Conservation (phyloP, 2,888 invertebrate genomes). For the Athalia cordata region DNA sequence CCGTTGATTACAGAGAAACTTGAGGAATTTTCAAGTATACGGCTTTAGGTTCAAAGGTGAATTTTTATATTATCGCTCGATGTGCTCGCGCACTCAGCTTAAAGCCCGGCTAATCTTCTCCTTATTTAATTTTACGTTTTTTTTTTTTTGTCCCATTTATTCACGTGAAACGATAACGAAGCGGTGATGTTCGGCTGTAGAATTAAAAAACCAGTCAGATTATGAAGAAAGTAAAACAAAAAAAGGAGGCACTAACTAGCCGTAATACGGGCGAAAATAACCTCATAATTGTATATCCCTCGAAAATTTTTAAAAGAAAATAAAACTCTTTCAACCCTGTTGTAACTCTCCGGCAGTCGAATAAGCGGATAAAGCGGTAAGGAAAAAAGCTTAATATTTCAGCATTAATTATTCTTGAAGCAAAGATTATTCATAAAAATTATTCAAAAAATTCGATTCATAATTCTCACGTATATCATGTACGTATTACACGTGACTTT, state of each 20-base stretch:
- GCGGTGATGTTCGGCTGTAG: neutral
- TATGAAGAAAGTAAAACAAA: neutral
- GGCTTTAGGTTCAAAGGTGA: conserved; percentile 20
- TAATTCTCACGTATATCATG: neutral
- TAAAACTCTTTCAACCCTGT: neutral
- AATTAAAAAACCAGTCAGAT: neutral
- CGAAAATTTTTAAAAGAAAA: neutral
- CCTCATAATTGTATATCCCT: neutral
- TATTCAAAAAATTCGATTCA: conserved; percentile 16
- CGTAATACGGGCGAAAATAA: neutral
- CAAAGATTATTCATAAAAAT: neutral
- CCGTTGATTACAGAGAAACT: neutral
- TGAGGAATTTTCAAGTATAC: neutral
- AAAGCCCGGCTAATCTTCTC: conserved; percentile 17
- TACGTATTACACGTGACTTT: conserved; percentile 1
- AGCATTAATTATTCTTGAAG: neutral
- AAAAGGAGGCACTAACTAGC: neutral
- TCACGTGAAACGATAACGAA: conserved; percentile 21
- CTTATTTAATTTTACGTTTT: conserved; percentile 11
- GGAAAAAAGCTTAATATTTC: neutral
- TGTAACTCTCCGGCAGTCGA: too few relatives aligned
- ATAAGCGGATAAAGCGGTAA: neutral
- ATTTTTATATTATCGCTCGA: conserved; percentile 9
- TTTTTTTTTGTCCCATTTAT: too few relatives aligned
- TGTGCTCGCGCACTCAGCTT: neutral